phyloP scores from a whole-genome alignment of 35 echinoderm and acorn worm species.

The Holothuria glaberrima region DNA sequence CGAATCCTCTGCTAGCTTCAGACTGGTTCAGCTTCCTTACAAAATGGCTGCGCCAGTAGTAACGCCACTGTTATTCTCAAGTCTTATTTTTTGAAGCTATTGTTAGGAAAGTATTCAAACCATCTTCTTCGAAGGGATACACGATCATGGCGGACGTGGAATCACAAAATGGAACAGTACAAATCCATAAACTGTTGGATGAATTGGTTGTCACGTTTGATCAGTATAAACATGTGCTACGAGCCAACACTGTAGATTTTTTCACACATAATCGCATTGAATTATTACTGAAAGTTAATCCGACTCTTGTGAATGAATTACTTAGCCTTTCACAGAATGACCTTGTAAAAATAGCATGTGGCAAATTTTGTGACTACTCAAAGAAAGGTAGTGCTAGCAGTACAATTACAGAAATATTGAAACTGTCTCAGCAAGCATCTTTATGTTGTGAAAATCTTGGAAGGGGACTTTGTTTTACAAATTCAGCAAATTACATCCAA shows the following conservation, averaged over 20 bases:
- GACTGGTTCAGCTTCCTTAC: too few species aligned
- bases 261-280: constrained; percentile 55
- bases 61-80: too few species aligned
- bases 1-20: too few species aligned
- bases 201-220: constrained; percentile 53
- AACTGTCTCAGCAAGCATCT: neutral
- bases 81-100: too few species aligned
- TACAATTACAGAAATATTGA: neutral
- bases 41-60: too few species aligned
- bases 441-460: constrained; percentile 24
- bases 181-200: constrained; percentile 35
- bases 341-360: constrained; percentile 5
- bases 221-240: constrained; percentile 40
- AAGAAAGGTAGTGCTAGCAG: neutral
- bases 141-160: neutral
- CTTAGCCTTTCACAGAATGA: neutral
- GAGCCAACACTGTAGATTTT: constrained; percentile 73
- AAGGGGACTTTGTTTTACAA: neutral
- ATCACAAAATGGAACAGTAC: neutral
- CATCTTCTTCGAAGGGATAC: neutral
- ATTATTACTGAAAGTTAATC: constrained; percentile 23
- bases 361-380: neutral
- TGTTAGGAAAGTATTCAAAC: too few species aligned
- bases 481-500: neutral
- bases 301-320: constrained; percentile 26